Base-by-base conservation (phyloP, 2,113 vertebrate genomes). In the Melanerpes formicivorus region DNA sequence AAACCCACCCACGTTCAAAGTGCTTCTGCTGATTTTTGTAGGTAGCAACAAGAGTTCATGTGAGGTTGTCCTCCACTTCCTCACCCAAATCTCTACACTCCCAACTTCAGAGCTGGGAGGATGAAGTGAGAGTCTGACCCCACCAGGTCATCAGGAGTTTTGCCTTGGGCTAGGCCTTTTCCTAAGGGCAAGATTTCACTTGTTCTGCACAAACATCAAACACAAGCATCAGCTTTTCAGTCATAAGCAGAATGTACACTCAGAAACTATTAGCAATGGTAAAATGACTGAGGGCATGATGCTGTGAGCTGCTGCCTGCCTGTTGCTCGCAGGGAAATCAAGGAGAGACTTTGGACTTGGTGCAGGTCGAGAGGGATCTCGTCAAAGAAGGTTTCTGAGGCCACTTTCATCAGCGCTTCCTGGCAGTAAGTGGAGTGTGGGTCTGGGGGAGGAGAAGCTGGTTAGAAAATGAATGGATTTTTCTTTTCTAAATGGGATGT, bases 391-490 rank as follows among this genome's bases (percentile, higher is more conserved):
- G 42, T 40, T 66, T 82, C 52, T 71, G 84, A 64, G 81, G 37
- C 84, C 4, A 2, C 50, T 44, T 88, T 75, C 34, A 14, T 72
- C 15, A 23, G 70, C 0, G 0, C 46, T 93, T 87, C 3, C 74
- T 4, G 76, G 59, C 58, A 56, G 11, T 23, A 63, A 86, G 4
- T 8, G 66, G 63, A 72, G 66, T 3, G 37, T 44, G 25, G 5
- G 60, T 70, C 62, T 73, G 75, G 18, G 37, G 89, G 59, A 88
- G 83, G 69, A 80, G 78, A 22, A 74, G 87, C 63, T 73, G 83
- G 6, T 63, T 48, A 18, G 67, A 37, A 87, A 91, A 87, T 96
- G 90, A 92, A 90, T 60, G 64, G 84, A 56, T 81, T 96, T 93
- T 84, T 92, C 90, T 94, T 19, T 84, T 86, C 90, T 84, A 19